phyloP scores from a whole-genome alignment of 2,888 invertebrate species.

The Caenorhabditis imperialis region DNA sequence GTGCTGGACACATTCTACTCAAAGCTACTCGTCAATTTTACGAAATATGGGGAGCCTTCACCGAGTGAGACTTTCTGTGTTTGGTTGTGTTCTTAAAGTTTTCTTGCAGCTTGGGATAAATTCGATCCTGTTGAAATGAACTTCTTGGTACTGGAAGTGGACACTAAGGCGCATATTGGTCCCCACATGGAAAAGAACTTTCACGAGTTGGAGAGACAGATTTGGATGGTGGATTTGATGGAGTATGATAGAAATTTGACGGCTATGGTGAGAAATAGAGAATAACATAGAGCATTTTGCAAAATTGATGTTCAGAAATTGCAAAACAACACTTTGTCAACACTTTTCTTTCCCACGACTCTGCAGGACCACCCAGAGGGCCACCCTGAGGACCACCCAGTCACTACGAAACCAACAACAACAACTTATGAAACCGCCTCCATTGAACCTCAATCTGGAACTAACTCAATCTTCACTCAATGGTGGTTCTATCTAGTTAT shows the following conservation, averaged over 20 bases:
- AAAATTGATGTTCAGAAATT: no score
- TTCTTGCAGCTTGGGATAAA: slow-evolving; percentile 30
- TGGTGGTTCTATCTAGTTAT: slow-evolving; percentile 31
- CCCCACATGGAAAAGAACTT: slow-evolving; percentile 29
- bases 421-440: no score
- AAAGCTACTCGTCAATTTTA: slow-evolving; percentile 40
- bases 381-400: neutral
- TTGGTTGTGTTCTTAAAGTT: neutral
- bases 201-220: slow-evolving; percentile 16
- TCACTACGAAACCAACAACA: neutral
- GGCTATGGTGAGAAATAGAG: slow-evolving; percentile 5
- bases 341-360: neutral
- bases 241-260: slow-evolving; percentile 13
- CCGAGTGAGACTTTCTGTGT: slow-evolving; percentile 6
- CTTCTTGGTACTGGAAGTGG: slow-evolving; percentile 31
- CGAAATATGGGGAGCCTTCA: slow-evolving; percentile 28
- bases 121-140: slow-evolving; percentile 27
- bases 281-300: no score
- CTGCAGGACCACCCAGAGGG: no score
- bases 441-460: no score
- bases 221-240: slow-evolving; percentile 35
- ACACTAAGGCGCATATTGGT: neutral
- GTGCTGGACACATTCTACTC: slow-evolving; percentile 48
- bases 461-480: slow-evolving; percentile 14
- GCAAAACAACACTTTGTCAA: neutral